Evolutionary conservation across 2,888 invertebrate genomes (phyloP), one percentile per base, ranked within the genome.

Genomic region (Patella ulyssiponensis): DNA sequence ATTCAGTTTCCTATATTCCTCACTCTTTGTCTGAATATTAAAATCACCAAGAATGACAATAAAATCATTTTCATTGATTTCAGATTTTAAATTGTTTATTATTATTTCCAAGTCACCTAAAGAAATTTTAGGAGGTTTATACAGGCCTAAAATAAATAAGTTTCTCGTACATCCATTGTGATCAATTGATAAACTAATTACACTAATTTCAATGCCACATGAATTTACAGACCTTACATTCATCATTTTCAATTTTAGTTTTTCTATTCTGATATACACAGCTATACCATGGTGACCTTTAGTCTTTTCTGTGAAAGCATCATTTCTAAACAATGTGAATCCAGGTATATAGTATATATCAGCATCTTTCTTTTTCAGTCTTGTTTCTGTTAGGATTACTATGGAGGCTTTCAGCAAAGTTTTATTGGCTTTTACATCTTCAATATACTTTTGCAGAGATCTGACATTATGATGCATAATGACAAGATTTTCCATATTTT

Each of bases 1-100:
- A 56, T 56, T 56, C 56, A 56, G n/a, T n/a, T 56, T 56, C n/a
- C 15, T n/a, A 56, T 56, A 56, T 56, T 56, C 56, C n/a, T 56
- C n/a, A 17, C 5, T 4, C 3, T 56, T 58, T n/a, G 58, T n/a
- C 17, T 58, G 58, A 20, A 58, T 58, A 58, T 58, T 58, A 20
- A 58, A 58, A 58, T 58, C 58, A n/a, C 58, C 58, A 58, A 58
- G 58, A n/a, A 58, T 58, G 33, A 33, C 33, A 33, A 33, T 33
- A 33, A 33, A 33, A 5, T 33, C 33, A 33, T 4, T 33, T 33
- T 33, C 33, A 17, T 56, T 56, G 15, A 14, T 17, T 17, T 56
- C 56, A 17, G 3, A 17, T 14, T 56, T 56, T n/a, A 56, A 14
- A 14, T 3, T 56, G 3, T n/a, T n/a, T 56, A 56, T n/a, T 4